Base-by-base conservation (phyloP, 2,797 vertebrate species). In the Epinephelus malabaricus region DNA sequence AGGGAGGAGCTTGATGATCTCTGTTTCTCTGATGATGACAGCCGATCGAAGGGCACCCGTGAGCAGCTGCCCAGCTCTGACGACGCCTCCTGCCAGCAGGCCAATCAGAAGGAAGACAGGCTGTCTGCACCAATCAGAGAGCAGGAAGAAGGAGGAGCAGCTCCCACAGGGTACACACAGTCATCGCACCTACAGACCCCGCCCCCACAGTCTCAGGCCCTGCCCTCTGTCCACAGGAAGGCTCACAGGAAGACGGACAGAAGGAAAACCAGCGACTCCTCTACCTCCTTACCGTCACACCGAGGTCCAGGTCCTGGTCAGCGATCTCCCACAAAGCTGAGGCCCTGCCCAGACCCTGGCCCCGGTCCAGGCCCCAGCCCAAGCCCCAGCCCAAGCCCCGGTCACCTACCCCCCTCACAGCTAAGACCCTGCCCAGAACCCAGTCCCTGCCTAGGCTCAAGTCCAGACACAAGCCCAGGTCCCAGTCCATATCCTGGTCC, bases 161-260 rank as follows among this genome's bases (percentile, higher is more conserved):
- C 18, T 25, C 14, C 56, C 3, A 1, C 11, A 51, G 68, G 47
- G 3, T 2, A 51, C 30, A 50, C 21, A 34, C 14, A n/a, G 10
- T 25, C 63, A 5, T 21, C 53, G 27, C 46, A 19, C 2, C 1
- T 14, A 19, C 60, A 76, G 15, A 1, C 34, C 11, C 49, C 5
- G 0, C 64, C 76, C 47, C 47, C 17, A 8, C 63, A 38, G 6
- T 8, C 4, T 49, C 76, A 76, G 58, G 30, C 76, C 8, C 55
- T 74, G 0, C 72, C 86, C 51, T 38, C 82, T 13, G 67, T 92
- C 49, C 94, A 95, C 82, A 92, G 90, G 69, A 96, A 95, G 84
- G 95, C 95, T 10, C 93, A 95, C 80, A 93, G 94, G 72, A 96
- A 96, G 79, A 95, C 94, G 0, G 92, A 95, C 76, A 84, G 89